phyloP scores from a whole-genome alignment of 2,888 invertebrate genomes.

The Hylaea fasciaria region DNA sequence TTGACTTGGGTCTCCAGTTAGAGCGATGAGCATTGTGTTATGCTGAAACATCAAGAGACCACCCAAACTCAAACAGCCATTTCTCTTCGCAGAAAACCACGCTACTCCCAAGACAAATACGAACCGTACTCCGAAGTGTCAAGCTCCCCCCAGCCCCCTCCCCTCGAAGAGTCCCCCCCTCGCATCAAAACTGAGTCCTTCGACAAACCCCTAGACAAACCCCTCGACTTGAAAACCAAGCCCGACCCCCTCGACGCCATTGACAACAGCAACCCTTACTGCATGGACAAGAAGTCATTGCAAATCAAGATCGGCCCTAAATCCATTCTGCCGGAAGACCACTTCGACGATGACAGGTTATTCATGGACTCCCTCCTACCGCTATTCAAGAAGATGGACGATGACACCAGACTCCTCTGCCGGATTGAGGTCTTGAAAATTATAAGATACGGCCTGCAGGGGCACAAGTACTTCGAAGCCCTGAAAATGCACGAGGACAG shows the following conservation, averaged over 20 bases:
- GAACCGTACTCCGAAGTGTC: slow-evolving; percentile 77
- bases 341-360: slow-evolving; percentile 75
- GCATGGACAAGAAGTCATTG: slow-evolving; percentile 58
- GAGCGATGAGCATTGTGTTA: no score
- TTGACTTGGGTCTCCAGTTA: no score
- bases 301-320: slow-evolving; percentile 78
- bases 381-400: slow-evolving; percentile 77
- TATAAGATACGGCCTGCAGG: slow-evolving; percentile 72
- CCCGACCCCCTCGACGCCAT: slow-evolving; percentile 56
- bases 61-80: no score
- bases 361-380: slow-evolving; percentile 79
- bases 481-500: slow-evolving; percentile 66
- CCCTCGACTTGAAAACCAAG: slow-evolving; percentile 70
- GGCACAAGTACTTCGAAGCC: slow-evolving; percentile 71
- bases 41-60: no score
- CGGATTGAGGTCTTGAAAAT: slow-evolving; percentile 77
- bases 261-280: slow-evolving; percentile 68
- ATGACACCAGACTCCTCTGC: slow-evolving; percentile 73
- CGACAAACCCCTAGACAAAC: slow-evolving; percentile 71
- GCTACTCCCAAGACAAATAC: slow-evolving; percentile 77
- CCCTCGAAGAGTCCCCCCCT: slow-evolving; percentile 62
- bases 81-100: slow-evolving; percentile 65
- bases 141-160: slow-evolving; percentile 73
- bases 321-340: slow-evolving; percentile 73
- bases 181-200: slow-evolving; percentile 65